A percentile compares a stretch with the other conserved stretches of the same genome.
Conservation (phyloP, 2,797 vertebrate species). For the Myotis planiceps region DNA sequence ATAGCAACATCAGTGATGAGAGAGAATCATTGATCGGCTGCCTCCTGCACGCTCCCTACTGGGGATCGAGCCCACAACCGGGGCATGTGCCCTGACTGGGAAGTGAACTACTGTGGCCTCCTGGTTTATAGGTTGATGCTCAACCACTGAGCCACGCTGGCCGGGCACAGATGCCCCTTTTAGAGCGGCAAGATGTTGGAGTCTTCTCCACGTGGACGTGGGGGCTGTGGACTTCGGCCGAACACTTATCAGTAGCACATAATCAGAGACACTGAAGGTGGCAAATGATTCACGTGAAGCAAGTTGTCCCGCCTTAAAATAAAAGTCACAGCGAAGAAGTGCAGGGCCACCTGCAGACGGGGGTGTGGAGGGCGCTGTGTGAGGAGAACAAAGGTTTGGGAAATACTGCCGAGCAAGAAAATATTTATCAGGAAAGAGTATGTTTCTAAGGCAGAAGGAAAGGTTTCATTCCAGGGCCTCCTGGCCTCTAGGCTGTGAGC, state of each 20-base stretch:
- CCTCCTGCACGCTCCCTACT: no score
- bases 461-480: not conserved
- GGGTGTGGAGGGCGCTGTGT: no score
- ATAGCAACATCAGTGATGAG: no score
- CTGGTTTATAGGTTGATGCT: no score
- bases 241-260: not conserved
- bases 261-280: not conserved
- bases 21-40: no score
- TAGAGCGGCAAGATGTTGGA: not conserved
- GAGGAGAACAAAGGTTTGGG: not conserved
- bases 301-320: not conserved
- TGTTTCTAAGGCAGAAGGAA: not conserved
- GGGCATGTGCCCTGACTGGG: no score
- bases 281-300: not conserved
- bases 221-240: not conserved
- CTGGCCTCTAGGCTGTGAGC: not conserved
- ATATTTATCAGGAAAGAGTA: not conserved
- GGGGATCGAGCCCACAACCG: no score
- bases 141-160: no score
- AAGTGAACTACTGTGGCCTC: no score
- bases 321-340: not conserved
- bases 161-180: not conserved
- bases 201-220: not conserved
- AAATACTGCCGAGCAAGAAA: not conserved
- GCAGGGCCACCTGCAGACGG: not conserved